Evolutionary conservation across 1,140 invertebrate species (phyloP), one percentile per base, ranked within the genome.

Genomic region (Zaprionus gabonicus): DNA sequence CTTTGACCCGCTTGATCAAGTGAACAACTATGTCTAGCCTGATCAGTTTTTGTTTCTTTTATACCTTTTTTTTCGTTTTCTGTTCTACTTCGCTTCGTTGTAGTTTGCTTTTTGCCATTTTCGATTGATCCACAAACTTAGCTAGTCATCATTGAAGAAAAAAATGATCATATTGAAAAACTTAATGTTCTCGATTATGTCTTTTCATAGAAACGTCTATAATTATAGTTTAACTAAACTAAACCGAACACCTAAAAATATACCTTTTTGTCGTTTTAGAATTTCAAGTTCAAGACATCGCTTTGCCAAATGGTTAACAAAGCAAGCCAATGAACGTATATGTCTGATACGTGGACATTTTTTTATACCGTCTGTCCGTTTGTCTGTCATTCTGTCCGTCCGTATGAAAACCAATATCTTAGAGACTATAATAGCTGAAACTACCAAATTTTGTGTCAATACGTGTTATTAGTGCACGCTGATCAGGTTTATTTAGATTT

Each of bases 1-100:
- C 85, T 88, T 88, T 88, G 85, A 88, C 85, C 85, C 72, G 78
- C 72, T 76, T 81, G 72, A 72, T 76, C 41, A 66, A 76, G 62
- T 71, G 62, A 83, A 59, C 83, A 80, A 56, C 80, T 74, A 55
- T 73, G 82, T 80, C 76, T 82, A 78, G 58, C 82, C 82, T 76
- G 5, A 38, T 17, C 25, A 62, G 53, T 71, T 53, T 69, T 60
- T 55, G 59, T 71, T 69, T 62, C 59, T 62, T 66, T 38, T 80
- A 46, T 49, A 59, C 44, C 59, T 64, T 78, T 66, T 75, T 71
- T 63, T 78, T 12, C 25, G 17, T 27, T 49, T 67, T 55, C 44
- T 62, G 53, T 75, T 75, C 72, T 75, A 75, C 67, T 49, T 70
- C 31, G 34, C 56, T 31, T 27, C 20, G 25, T 63, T 62, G 25